phyloP scores from a whole-genome alignment of 2,113 vertebrate species.

The Saimiri boliviensis region DNA sequence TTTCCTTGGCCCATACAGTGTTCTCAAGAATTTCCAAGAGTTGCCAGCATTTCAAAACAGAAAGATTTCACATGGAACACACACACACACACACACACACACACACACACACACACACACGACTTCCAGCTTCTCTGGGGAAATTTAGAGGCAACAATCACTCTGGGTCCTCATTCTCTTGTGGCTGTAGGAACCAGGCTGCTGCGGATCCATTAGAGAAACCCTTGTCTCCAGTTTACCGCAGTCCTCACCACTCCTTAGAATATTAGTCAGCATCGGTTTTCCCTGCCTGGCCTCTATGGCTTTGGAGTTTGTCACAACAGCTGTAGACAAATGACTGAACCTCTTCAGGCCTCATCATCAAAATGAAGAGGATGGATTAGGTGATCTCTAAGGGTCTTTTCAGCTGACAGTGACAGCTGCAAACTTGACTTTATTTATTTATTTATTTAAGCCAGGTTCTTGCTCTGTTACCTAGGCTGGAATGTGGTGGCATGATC shows the following conservation, averaged over 20 bases:
- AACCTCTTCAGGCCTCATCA: background rate
- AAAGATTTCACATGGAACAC: background rate
- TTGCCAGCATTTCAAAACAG: slow-evolving; percentile 37
- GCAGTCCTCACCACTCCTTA: background rate
- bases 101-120: background rate
- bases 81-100: background rate
- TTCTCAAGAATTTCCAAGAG: slow-evolving; percentile 13
- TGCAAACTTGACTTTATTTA: background rate
- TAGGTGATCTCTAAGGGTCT: background rate
- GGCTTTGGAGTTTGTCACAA: background rate
- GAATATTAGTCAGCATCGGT: background rate
- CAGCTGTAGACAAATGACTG: background rate
- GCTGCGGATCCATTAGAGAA: accelerated
- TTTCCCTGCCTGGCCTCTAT: background rate
- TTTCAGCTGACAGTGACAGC: background rate
- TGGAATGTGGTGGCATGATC: no score
- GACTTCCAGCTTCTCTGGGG: background rate
- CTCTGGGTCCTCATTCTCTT: background rate
- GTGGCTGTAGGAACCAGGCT: background rate
- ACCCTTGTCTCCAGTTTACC: background rate
- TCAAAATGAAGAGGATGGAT: background rate
- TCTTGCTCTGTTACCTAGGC: no score
- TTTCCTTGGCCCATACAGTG: background rate
- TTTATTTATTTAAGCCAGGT: no score
- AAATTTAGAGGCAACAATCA: background rate